Evolutionary conservation across 1,140 invertebrate genomes (phyloP).

Genomic region (Ephestia elutella): DNA sequence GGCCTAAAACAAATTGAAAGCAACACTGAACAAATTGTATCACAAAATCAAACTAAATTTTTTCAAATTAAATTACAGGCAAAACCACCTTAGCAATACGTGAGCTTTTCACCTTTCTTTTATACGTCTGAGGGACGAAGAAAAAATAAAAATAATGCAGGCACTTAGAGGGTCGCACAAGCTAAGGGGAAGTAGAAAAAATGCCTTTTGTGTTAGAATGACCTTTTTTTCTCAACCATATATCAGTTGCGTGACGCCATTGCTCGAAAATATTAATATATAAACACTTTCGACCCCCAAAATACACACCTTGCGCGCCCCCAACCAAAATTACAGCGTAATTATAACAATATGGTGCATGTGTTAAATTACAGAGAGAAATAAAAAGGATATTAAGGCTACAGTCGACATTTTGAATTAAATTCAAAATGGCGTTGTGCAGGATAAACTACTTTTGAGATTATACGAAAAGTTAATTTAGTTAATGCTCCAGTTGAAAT

Average conservation of each 20-base stretch:
- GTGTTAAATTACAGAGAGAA: conserved; percentile 14
- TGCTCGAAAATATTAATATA: conserved; percentile 40
- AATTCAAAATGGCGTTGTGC: conserved; percentile 11
- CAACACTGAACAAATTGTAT: neutral
- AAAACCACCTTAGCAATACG: neutral
- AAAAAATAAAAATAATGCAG: conserved; percentile 7
- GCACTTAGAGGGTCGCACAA: conserved; percentile 2
- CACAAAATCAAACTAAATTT: neutral
- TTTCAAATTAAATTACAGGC: neutral
- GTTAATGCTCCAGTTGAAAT: conserved; percentile 14
- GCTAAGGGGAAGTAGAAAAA: conserved; percentile 2
- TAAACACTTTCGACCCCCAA: conserved; percentile 19
- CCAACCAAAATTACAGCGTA: conserved; percentile 13
- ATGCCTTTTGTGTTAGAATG: conserved; percentile 9
- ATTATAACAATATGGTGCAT: conserved; percentile 22
- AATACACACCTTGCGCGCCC: conserved; percentile 18
- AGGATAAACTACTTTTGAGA: conserved; percentile 7
- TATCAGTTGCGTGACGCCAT: conserved; percentile 32
- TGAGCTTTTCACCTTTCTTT: conserved; percentile 4
- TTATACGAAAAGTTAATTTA: conserved; percentile 24
- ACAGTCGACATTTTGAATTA: conserved; percentile 13
- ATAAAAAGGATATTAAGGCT: conserved; percentile 17
- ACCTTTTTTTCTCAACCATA: conserved; percentile 13
- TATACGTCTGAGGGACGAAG: neutral
- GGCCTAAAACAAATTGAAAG: neutral